These are phyloP conservation scores for Sympetrum striolatum DNA, from an alignment of 2,888 invertebrate genomes.

Conservation along the genomic window DNA sequence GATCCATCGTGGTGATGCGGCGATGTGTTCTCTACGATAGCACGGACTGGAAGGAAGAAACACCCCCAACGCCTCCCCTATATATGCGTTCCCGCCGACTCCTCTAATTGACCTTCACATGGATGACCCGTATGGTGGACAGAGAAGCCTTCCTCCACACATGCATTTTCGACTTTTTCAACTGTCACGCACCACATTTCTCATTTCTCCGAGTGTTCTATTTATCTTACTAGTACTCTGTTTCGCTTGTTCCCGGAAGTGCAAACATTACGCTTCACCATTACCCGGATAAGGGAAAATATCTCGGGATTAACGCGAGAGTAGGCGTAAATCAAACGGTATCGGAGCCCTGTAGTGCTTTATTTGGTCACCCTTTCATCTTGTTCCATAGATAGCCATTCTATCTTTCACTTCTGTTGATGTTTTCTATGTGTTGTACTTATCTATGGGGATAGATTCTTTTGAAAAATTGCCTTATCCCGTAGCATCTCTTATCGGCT, in stretches of 20 bases:
- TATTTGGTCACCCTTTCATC: too few relatives aligned
- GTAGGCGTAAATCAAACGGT: not conserved
- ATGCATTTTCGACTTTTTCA: not conserved
- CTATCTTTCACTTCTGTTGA: too few relatives aligned
- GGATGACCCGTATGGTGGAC: conserved; percentile 7
- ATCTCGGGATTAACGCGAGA: not conserved
- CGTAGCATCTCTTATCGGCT: too few relatives aligned
- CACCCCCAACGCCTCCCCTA: not conserved
- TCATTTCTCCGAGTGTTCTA: too few relatives aligned
- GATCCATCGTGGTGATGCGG: conserved; percentile 12
- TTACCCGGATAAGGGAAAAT: not conserved
- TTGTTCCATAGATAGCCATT: too few relatives aligned
- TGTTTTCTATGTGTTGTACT: too few relatives aligned
- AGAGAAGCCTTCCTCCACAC: not conserved
- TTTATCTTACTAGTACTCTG: not conserved
- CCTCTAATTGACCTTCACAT: conserved; percentile 24
- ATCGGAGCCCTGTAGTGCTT: not conserved
- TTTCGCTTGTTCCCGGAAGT: not conserved
- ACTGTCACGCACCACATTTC: not conserved
- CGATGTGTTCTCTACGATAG: not conserved
- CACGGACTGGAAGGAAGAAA: not conserved
- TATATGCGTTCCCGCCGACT: not conserved
- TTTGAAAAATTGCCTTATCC: too few relatives aligned
- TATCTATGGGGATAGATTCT: too few relatives aligned
- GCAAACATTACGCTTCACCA: not conserved